Conservation (phyloP, 2,797 vertebrate species). For the Phrynocephalus vlangalii region DNA sequence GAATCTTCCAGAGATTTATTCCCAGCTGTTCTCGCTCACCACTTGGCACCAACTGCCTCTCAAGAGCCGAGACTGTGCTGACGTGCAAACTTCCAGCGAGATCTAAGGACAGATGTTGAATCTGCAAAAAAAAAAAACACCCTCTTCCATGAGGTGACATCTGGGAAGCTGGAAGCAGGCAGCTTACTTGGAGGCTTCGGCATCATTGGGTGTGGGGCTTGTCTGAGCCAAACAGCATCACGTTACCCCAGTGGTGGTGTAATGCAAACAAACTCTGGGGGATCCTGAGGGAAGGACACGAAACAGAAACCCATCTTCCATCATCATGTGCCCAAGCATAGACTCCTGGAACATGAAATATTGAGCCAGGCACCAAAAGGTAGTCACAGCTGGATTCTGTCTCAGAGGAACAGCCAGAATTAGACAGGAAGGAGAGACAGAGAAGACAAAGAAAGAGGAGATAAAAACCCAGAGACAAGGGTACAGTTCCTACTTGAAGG, state of each 20-base stretch:
- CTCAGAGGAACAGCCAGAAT: background rate
- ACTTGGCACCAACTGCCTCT: background rate
- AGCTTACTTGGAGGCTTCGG: background rate
- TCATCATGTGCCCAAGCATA: background rate
- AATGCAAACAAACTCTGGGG: slow-evolving; percentile 49
- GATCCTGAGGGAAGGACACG: slow-evolving; percentile 6
- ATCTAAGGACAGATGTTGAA: background rate
- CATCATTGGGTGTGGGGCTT: fast-evolving
- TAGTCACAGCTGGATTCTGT: too few relatives aligned
- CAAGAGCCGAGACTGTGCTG: background rate
- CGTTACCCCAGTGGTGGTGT: background rate
- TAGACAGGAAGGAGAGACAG: too few relatives aligned
- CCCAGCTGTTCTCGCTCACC: background rate
- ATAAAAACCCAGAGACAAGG: too few relatives aligned
- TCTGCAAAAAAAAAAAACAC: too few relatives aligned
- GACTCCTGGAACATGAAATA: background rate
- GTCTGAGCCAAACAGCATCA: background rate
- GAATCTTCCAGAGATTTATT: background rate
- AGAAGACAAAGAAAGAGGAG: too few relatives aligned
- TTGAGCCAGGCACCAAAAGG: background rate
- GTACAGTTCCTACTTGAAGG: too few relatives aligned
- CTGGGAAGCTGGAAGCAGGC: fast-evolving
- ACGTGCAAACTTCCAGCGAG: background rate
- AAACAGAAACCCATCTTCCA: slow-evolving; percentile 20
- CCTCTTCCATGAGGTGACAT: too few relatives aligned